Base-by-base conservation (phyloP, 2,113 vertebrate species). In the Cinclus mexicanus region DNA sequence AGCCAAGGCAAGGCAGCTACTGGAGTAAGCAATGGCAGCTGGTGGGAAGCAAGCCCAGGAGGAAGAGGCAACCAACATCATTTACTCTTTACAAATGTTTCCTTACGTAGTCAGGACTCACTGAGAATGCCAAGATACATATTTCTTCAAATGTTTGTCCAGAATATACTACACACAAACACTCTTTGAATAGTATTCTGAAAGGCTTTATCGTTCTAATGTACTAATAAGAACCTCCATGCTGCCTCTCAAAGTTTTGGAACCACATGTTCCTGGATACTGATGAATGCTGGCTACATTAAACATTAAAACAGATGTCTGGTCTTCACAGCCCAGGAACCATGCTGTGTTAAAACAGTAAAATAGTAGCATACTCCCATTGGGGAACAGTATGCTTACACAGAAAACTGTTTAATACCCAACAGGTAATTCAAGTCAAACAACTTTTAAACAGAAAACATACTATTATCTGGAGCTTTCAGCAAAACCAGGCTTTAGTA, bases 321-420 rank as follows among this genome's bases (percentile, higher is more conserved):
- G n/a, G 52, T 95, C n/a, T 80, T 87, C 76, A 85, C 52, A 90
- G 25, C 20, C 49, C 39, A 90, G 57, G 67, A 91, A 96, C 25
- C 26, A 68, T 10, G 64, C 41, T 69, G 80, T 22, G 68, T 56
- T 63, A 74, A 90, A 94, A 85, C 10, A 83, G 64, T 69, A 69
- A 75, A 37, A 85, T 21, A 87, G 83, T 70, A 92, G 53, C 60
- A 87, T 3, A 77, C 12, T 37, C 78, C 24, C 44, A 78, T 3
- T 84, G 83, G 24, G 26, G 76, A 65, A 31, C 69, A 89, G 31
- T 14, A 39, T 25, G 22, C 70, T 92, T 83, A 81, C 35, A 49
- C 22, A 71, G 39, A 75, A 70, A 86, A 78, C 46, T 71, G 56
- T 57, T 86, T 64, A 63, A 92, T 55, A 85, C 35, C 39, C 82